A percentile compares a stretch with the other conserved stretches of the same genome.
Evolutionary conservation across 92 coral and sea anemone species (phyloP).

Genomic region (Epizoanthus illoricatus): DNA sequence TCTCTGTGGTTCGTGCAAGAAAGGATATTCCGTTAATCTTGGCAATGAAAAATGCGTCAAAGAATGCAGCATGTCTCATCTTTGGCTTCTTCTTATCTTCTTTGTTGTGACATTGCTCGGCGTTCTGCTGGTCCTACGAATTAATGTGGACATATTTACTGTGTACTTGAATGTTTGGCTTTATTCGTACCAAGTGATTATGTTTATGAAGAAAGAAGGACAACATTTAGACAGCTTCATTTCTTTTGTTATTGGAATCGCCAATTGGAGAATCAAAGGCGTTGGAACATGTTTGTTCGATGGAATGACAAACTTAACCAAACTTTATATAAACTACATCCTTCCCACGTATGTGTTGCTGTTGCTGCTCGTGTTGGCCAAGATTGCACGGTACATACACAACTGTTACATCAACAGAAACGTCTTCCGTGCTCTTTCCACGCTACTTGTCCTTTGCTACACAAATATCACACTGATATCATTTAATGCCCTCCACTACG

Average conservation of each 20-base stretch:
- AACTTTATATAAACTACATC: constrained; percentile 68
- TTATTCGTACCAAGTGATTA: constrained; percentile 78
- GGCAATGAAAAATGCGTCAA: constrained; percentile 63
- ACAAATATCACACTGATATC: constrained; percentile 77
- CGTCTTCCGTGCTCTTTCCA: constrained; percentile 70
- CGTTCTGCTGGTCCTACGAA: constrained; percentile 69
- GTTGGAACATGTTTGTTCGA: constrained; percentile 59
- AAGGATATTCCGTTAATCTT: constrained; percentile 56
- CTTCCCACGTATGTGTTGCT: constrained; percentile 70
- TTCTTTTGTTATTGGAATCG: constrained; percentile 65
- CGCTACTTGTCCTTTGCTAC: constrained; percentile 75
- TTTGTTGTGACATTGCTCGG: constrained; percentile 48
- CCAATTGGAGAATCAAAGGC: constrained; percentile 61
- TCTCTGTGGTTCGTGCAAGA: constrained; percentile 81
- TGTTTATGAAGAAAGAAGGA: constrained; percentile 63
- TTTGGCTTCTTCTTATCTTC: constrained; percentile 68
- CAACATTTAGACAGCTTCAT: constrained; percentile 67
- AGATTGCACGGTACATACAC: constrained; percentile 64
- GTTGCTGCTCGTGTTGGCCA: constrained; percentile 61
- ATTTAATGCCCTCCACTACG: constrained; percentile 66
- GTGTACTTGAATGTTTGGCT: constrained; percentile 84
- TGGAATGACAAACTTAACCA: constrained; percentile 74
- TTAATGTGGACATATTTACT: constrained; percentile 83
- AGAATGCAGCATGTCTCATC: constrained; percentile 44
- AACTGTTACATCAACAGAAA: constrained; percentile 81